Base-by-base conservation (phyloP, 1,140 invertebrate species). In the Coelopa frigida region DNA sequence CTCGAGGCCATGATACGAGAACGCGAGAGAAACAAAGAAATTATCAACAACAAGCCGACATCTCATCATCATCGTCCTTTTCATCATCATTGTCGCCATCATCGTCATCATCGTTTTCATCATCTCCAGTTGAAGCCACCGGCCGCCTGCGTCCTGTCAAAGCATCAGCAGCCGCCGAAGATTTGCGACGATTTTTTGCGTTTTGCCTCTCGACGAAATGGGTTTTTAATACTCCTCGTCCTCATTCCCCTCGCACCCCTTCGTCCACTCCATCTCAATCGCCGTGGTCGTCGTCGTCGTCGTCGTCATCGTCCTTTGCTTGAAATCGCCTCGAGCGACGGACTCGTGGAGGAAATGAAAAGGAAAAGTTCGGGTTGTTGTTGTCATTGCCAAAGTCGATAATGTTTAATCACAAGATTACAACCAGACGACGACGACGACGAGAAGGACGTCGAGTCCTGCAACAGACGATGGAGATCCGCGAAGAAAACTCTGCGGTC, bases 331-430 rank as follows among this genome's bases (percentile, higher is more conserved):
- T 14, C 27, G 14, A 29, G 27, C 27, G 27, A 10, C 27, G n/a
- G n/a, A n/a, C n/a, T n/a, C n/a, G n/a, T n/a, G n/a, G n/a, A n/a
- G n/a, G n/a, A n/a, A n/a, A n/a, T n/a, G n/a, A n/a, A n/a, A n/a
- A n/a, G n/a, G n/a, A n/a, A n/a, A n/a, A n/a, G n/a, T n/a, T n/a
- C n/a, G n/a, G n/a, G n/a, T n/a, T n/a, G n/a, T n/a, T n/a, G n/a
- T n/a, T n/a, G n/a, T n/a, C n/a, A n/a, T n/a, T n/a, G n/a, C n/a
- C 43, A 42, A 50, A 50, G 48, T 50, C 48, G 48, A 50, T 50
- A 44, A 42, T 50, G 48, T 45, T 50, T 46, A 50, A 50, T 50
- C 48, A 42, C 17, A 32, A 32, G 48, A 50, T 50, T 50, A 50
- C 48, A 50, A 45, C 29, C 29, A 10, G 8, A 45, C 44, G 33